Evolutionary conservation across 2,888 invertebrate genomes (phyloP), one percentile per base, ranked within the genome.

Genomic region (Sisyra terminalis): DNA sequence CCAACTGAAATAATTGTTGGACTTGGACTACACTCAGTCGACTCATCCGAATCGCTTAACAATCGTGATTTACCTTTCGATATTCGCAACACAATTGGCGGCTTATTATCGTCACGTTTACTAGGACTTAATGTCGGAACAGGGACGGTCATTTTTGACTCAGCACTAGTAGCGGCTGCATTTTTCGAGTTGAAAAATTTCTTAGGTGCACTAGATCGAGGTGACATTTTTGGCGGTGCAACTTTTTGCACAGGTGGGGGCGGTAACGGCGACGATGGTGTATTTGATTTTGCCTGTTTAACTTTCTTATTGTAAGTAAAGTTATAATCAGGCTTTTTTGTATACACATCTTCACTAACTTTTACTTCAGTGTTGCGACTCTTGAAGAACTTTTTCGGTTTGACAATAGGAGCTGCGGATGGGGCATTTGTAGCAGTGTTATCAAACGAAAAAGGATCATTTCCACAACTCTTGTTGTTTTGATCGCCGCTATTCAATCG

Each of bases 361-460:
- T 50, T 51, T 41, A 54, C 49, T 10, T 38, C 47, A 24, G 43
- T 47, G 61, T 83, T 85, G 41, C 84, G 77, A 56, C 86, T 87
- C 58, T 89, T 89, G 58, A 89, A 89, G 61, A 89, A 89, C 58
- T 89, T 89, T 57, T 87, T 84, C 36, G 88, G 88, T 59, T 86
- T 85, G 6, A 66, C 11, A 51, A 74, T 72, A 50, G 74, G 65
- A 45, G 68, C 63, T 49, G 66, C 63, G 43, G 65, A 46, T 29
- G 41, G 37, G 29, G 38, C 30, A 18, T 40, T 11, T 24, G 15
- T 37, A 17, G 55, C 51, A 42, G 56, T 57, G 10, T 58, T 51
- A 16, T 64, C 61, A 40, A 63, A 61, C 3, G 59, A 57, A 45
- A 63, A 64, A 6, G 60, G 59, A 52, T 64, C 63, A 47, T 58